phyloP scores from a whole-genome alignment of 2,888 invertebrate species.

The Prenolepis imparis region DNA sequence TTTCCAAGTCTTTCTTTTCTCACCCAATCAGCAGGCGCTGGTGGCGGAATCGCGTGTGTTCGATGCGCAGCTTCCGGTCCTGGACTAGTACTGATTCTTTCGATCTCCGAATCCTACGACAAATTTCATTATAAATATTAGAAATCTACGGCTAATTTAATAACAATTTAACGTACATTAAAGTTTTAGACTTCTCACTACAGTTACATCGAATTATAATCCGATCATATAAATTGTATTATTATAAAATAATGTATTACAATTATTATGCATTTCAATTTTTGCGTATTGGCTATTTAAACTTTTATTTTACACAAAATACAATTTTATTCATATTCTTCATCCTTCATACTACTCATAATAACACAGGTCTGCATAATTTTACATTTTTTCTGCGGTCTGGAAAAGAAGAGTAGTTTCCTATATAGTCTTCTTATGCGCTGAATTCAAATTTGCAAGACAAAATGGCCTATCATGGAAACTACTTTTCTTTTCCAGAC shows the following conservation, averaged over 20 bases:
- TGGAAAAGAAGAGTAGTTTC: too few species aligned
- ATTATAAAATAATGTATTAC: neutral
- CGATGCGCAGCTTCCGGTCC: conserved; percentile 85
- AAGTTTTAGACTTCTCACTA: too few species aligned
- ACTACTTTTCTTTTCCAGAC: too few species aligned
- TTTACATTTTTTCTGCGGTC: too few species aligned
- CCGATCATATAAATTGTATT: neutral
- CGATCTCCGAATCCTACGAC: conserved; percentile 84
- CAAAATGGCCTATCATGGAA: too few species aligned
- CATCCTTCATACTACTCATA: neutral
- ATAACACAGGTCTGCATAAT: too few species aligned
- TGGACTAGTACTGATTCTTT: conserved; percentile 85
- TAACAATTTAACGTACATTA: neutral
- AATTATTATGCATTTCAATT: neutral
- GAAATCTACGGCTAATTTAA: neutral
- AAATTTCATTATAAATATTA: neutral
- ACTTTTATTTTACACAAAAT: too few species aligned
- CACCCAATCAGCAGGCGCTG: conserved; percentile 93
- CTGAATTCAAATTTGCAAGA: too few species aligned
- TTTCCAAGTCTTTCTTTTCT: conserved; percentile 95
- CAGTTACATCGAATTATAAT: neutral
- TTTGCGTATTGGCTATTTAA: neutral
- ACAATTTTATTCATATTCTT: neutral
- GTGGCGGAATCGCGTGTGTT: conserved; percentile 87
- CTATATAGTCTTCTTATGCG: too few species aligned